A percentile compares a stretch with the other conserved stretches of the same genome.
phyloP scores from a whole-genome alignment of 2,888 invertebrate genomes.

The Lochmaea capreae region DNA sequence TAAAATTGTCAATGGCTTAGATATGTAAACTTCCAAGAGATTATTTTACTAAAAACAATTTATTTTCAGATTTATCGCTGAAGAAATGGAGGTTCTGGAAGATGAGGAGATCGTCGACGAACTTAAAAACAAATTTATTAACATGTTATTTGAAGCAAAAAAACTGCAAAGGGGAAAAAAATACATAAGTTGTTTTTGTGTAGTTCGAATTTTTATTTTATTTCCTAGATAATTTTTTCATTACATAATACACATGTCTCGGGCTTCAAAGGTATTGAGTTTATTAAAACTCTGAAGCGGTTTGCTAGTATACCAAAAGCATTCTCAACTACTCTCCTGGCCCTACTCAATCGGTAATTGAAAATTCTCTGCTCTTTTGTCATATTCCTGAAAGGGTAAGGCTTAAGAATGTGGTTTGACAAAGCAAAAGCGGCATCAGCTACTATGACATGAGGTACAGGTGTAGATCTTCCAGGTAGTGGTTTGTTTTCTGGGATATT shows the following conservation, averaged over 20 bases:
- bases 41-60: no score
- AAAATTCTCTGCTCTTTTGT: slow-evolving; percentile 38
- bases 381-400: slow-evolving; percentile 46
- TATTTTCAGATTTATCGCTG: no score
- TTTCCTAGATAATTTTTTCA: no score
- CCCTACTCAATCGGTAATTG: slow-evolving; percentile 41
- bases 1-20: no score
- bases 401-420: slow-evolving; percentile 50
- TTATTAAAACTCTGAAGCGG: slow-evolving; percentile 42
- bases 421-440: slow-evolving; percentile 55
- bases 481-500: slow-evolving; percentile 49
- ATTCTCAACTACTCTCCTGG: slow-evolving; percentile 42
- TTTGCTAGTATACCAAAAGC: slow-evolving; percentile 44
- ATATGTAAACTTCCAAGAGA: no score
- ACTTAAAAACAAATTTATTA: no score
- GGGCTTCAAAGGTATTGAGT: slow-evolving; percentile 36
- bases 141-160: no score
- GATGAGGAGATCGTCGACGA: no score
- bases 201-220: no score
- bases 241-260: slow-evolving; percentile 21
- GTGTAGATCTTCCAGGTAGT: slow-evolving; percentile 45
- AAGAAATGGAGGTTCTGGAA: no score
- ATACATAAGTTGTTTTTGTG: no score
- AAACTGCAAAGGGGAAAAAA: no score
- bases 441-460: slow-evolving; percentile 50